These are phyloP conservation scores for Artibeus lituratus DNA, from an alignment of 2,797 vertebrate species.

Conservation along the genomic window DNA sequence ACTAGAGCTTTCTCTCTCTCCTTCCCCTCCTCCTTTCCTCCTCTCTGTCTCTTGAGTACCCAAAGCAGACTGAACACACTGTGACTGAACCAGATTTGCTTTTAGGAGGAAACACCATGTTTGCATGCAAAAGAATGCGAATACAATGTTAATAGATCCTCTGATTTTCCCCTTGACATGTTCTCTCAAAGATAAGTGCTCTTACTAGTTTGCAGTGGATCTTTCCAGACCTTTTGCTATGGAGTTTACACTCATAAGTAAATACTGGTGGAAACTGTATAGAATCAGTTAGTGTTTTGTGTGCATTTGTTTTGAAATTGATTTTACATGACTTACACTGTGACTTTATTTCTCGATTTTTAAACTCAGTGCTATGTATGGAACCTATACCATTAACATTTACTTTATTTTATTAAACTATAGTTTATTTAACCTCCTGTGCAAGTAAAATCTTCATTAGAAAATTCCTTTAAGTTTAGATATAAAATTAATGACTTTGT, in stretches of 20 bases:
- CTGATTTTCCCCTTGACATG: neutral
- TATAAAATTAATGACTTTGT: neutral
- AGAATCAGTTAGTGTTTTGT: neutral
- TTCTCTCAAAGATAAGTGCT: neutral
- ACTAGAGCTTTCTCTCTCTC: neutral
- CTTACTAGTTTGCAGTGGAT: neutral
- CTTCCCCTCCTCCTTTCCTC: accelerated
- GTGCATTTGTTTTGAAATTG: neutral
- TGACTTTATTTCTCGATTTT: neutral
- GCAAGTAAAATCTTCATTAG: neutral
- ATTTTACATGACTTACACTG: neutral
- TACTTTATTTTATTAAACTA: neutral
- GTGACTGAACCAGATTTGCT: neutral
- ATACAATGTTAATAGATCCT: neutral
- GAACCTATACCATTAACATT: neutral
- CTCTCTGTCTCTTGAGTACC: neutral
- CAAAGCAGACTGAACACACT: neutral
- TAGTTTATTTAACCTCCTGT: neutral
- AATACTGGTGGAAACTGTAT: neutral
- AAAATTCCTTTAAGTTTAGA: neutral
- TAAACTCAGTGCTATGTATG: neutral
- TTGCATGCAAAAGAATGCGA: neutral
- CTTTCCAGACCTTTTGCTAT: neutral
- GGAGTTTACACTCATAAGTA: neutral
- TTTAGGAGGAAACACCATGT: neutral